phyloP scores from a whole-genome alignment of 2,888 invertebrate genomes.

The Lysandra coridon region DNA sequence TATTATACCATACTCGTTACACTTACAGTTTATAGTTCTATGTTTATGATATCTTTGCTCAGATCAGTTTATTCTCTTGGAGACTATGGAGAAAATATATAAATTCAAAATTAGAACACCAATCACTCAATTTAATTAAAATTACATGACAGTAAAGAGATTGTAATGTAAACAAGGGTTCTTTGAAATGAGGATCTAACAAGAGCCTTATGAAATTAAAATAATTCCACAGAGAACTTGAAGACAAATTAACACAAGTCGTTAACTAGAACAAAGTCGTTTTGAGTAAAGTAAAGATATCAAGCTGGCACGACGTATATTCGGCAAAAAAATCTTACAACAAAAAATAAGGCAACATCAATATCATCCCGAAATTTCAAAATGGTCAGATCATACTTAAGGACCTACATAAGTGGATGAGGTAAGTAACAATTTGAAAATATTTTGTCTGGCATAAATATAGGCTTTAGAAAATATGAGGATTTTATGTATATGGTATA shows the following conservation, averaged over 20 bases:
- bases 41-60: too few species aligned
- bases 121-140: not conserved
- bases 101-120: not conserved
- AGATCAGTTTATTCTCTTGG: too few species aligned
- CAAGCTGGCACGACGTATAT: not conserved
- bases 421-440: too few species aligned
- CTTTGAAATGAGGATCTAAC: not conserved
- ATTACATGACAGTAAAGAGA: slow-evolving; percentile 1
- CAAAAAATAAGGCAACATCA: not conserved
- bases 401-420: too few species aligned
- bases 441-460: too few species aligned
- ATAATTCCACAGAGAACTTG: not conserved
- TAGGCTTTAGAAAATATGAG: too few species aligned
- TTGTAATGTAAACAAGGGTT: not conserved
- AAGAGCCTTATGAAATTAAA: not conserved
- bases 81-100: not conserved
- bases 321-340: not conserved
- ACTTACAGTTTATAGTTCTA: too few species aligned
- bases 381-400: not conserved
- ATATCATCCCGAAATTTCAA: not conserved
- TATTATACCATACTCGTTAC: too few species aligned
- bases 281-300: not conserved
- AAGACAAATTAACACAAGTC: not conserved
- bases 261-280: not conserved
- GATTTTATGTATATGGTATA: too few species aligned